A percentile compares a stretch with the other conserved stretches of the same genome.
phyloP scores from a whole-genome alignment of 2,113 vertebrate genomes.

The Propithecus coquereli region DNA sequence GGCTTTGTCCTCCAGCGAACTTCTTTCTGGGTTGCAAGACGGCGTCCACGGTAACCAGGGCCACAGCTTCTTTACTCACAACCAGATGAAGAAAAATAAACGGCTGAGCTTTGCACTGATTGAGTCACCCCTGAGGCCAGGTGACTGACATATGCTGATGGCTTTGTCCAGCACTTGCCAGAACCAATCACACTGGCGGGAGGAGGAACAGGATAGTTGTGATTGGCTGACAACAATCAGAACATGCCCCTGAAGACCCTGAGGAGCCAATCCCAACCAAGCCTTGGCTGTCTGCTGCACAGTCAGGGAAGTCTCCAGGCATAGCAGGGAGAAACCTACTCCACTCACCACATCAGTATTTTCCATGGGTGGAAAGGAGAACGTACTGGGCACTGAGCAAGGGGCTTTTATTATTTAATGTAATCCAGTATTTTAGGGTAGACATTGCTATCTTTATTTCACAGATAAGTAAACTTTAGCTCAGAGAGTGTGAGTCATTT shows the following conservation, averaged over 20 bases:
- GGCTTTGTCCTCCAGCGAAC: background rate
- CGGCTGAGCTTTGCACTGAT: background rate
- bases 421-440: background rate
- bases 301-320: rapidly evolving
- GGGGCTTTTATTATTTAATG: background rate
- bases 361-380: background rate
- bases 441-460: background rate
- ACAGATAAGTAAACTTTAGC: background rate
- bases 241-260: background rate
- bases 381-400: background rate
- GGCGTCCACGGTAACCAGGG: background rate
- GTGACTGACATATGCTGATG: background rate
- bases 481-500: background rate
- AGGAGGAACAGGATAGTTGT: background rate
- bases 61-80: background rate
- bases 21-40: background rate
- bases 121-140: background rate
- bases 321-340: rapidly evolving
- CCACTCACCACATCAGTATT: background rate
- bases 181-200: background rate
- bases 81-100: background rate
- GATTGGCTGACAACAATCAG: background rate
- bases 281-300: rapidly evolving
- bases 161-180: background rate
- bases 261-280: background rate